These are phyloP conservation scores for Tragopan temminckii DNA, from an alignment of 2,797 vertebrate species.

Conservation along the genomic window DNA sequence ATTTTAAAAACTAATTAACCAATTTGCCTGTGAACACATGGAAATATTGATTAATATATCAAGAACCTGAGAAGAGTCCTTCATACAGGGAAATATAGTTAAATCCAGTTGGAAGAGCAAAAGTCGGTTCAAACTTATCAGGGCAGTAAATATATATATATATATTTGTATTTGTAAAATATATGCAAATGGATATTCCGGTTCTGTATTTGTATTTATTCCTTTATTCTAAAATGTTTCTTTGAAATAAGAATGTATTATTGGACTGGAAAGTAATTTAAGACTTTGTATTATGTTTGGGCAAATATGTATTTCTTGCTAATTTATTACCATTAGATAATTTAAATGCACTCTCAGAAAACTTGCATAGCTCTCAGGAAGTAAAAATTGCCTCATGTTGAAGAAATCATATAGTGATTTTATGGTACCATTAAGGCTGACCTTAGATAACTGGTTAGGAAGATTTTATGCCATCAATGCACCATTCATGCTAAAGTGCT, in stretches of 20 bases:
- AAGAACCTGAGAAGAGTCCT: not conserved
- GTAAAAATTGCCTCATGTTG: conserved; percentile 4
- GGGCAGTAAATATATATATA: not conserved
- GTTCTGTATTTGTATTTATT: not conserved
- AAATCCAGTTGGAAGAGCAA: not conserved
- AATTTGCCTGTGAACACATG: not conserved
- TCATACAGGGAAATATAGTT: not conserved
- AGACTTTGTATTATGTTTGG: not conserved
- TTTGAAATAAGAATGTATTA: not conserved
- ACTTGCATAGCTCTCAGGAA: not conserved
- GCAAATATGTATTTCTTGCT: not conserved
- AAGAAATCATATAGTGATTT: not conserved
- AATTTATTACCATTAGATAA: conserved; percentile 38
- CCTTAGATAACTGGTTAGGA: conserved; percentile 17
- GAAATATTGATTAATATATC: not conserved
- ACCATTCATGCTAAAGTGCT: conserved; percentile 2
- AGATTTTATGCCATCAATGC: conserved; percentile 21
- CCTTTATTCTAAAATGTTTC: not conserved
- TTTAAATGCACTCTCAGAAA: conserved; percentile 37
- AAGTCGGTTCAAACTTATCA: not conserved
- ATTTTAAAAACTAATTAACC: not conserved
- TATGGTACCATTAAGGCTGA: conserved; percentile 37
- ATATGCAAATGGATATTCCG: not conserved
- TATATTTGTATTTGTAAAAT: not conserved
- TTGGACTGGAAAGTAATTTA: not conserved